phyloP scores from a whole-genome alignment of 2,888 invertebrate species.

The Pharmacophagus antenor region DNA sequence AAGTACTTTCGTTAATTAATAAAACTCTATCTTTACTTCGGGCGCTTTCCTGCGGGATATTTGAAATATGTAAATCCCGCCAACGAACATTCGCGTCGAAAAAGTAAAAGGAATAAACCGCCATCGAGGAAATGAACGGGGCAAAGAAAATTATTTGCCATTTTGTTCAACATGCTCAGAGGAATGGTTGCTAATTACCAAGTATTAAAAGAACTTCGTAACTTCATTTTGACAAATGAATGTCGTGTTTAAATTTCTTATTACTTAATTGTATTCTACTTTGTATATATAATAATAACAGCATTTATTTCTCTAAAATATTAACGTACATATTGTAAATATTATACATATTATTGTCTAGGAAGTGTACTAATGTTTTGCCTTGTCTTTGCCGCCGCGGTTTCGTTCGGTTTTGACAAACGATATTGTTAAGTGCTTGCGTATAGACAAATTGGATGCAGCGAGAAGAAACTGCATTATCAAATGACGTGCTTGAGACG shows the following conservation, averaged over 20 bases:
- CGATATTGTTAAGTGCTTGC: not conserved
- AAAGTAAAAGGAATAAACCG: slow-evolving; percentile 27
- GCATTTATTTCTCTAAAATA: too few species aligned
- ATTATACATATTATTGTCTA: too few species aligned
- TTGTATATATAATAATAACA: not conserved
- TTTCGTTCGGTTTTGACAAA: too few species aligned
- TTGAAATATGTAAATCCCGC: slow-evolving; percentile 33
- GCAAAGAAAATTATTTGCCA: slow-evolving; percentile 24
- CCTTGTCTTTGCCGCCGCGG: too few species aligned
- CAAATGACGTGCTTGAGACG: slow-evolving; percentile 3
- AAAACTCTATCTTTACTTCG: slow-evolving; percentile 24
- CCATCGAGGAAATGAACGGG: slow-evolving; percentile 25
- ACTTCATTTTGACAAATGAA: slow-evolving; percentile 1
- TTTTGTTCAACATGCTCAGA: slow-evolving; percentile 21
- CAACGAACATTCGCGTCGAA: slow-evolving; percentile 13
- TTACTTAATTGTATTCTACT: not conserved
- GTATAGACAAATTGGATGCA: not conserved
- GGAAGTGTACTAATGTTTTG: too few species aligned
- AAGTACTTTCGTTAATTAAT: slow-evolving; percentile 29
- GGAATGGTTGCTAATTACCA: slow-evolving; percentile 10
- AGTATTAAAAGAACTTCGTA: slow-evolving; percentile 12
- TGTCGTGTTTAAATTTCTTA: not conserved
- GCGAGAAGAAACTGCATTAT: slow-evolving; percentile 1
- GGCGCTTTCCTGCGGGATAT: slow-evolving; percentile 27
- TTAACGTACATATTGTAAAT: too few species aligned